Percentiles rank a stretch among this genome's conserved stretches.
These are phyloP conservation scores for Philereme vetulata DNA, from an alignment of 2,888 invertebrate genomes.

Conservation along the genomic window DNA sequence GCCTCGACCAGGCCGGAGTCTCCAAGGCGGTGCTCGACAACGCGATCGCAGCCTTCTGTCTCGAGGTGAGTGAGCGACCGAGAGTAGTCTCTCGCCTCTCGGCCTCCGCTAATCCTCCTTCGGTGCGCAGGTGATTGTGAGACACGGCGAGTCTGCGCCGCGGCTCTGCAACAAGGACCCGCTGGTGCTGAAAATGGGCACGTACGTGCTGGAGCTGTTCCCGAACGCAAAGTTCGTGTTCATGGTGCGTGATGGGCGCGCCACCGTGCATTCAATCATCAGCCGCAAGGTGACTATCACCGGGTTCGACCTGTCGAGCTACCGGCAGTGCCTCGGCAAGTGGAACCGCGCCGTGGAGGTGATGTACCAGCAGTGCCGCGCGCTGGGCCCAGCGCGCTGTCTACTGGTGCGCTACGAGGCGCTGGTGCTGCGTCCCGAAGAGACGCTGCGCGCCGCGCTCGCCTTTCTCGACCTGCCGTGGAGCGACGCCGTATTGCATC, in stretches of 20 bases:
- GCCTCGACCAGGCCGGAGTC: constrained; percentile 97
- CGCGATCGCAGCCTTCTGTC: constrained; percentile 97
- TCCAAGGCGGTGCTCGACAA: constrained; percentile 96
- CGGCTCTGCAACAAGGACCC: constrained; percentile 99
- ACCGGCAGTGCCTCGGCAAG: constrained; percentile 96
- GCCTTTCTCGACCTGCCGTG: constrained; percentile 96
- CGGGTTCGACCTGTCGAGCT: constrained; percentile 97
- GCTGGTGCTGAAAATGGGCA: constrained; percentile 97
- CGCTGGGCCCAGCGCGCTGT: constrained; percentile 90
- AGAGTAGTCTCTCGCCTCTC: not conserved
- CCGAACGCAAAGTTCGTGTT: constrained; percentile 99
- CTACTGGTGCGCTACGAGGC: constrained; percentile 98
- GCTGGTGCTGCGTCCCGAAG: constrained; percentile 95
- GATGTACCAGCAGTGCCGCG: constrained; percentile 97
- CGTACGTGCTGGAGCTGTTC: constrained; percentile 95
- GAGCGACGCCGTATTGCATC: constrained; percentile 98
- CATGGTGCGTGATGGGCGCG: constrained; percentile 99
- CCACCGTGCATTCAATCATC: constrained; percentile 99
- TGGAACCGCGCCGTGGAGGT: constrained; percentile 98
- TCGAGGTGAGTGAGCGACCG: constrained; percentile 85
- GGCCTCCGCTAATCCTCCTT: not conserved
- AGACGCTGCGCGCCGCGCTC: constrained; percentile 94
- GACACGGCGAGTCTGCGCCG: constrained; percentile 97
- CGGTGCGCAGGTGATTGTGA: constrained; percentile 87
- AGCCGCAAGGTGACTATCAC: constrained; percentile 94